A percentile compares a stretch with the other conserved stretches of the same genome.
Conservation (phyloP, 2,113 vertebrate species). For the Rissa tridactyla region DNA sequence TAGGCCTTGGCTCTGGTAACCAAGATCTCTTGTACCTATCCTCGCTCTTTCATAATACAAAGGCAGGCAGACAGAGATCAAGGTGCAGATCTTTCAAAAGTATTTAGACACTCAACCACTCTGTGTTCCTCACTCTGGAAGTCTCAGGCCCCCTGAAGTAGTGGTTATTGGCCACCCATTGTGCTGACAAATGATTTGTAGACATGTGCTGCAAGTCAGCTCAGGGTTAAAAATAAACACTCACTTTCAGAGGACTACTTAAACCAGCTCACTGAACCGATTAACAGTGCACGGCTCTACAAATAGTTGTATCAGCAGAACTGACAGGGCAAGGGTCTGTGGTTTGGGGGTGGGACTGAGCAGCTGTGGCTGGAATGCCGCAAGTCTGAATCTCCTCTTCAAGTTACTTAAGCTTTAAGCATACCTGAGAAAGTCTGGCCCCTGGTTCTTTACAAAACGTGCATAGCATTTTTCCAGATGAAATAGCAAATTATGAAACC, state of each 20-base stretch:
- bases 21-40: not conserved
- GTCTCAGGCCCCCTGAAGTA: not conserved
- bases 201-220: not conserved
- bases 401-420: not conserved
- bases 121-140: not conserved
- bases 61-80: not conserved
- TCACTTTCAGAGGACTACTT: not conserved
- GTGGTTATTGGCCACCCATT: not conserved
- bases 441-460: not conserved
- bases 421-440: not conserved
- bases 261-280: conserved; percentile 11
- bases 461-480: not conserved
- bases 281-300: not conserved
- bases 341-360: not conserved
- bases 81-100: not conserved
- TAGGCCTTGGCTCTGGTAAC: not conserved
- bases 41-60: not conserved
- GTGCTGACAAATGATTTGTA: conserved; percentile 18
- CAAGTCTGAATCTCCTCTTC: not conserved
- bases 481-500: not conserved
- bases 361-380: not conserved
- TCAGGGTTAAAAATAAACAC: conserved; percentile 46
- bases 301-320: conserved; percentile 29
- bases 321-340: not conserved
- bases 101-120: not conserved